Base-by-base conservation (phyloP, 2,888 invertebrate species). In the Erebia aethiops region DNA sequence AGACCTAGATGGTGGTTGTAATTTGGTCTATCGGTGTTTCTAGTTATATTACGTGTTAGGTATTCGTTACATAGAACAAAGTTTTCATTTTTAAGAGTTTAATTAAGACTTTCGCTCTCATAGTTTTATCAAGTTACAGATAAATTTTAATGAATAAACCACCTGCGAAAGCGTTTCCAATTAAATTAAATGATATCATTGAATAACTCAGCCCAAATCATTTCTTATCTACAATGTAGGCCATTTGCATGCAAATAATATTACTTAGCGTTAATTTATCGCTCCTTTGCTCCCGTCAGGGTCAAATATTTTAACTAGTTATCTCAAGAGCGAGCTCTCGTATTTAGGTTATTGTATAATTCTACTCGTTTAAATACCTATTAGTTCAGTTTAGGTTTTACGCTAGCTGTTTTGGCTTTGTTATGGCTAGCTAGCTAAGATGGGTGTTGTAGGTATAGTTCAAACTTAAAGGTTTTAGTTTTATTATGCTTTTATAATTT, bases 161-260 rank as follows among this genome's bases (percentile, higher is more conserved):
- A 67, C 43, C 57, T 67, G 58, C 46, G 49, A 67, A 43, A 58
- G 57, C 67, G 51, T 57, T 67, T 49, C 46, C 57, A 67, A 58
- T 58, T 67, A 58, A 67, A 67, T 67, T 67, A 58, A 58, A 67
- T 49, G 43, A 57, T 57, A 67, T 26, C 49, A 26, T 58, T 58
- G 46, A 67, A 67, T 60, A 67, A 67, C 67, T 60, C 60, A 61
- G 60, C 52, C 60, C 60, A 67, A 67, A 61, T 61, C 60, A 67
- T 61, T 51, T 67, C 61, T 67, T 67, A 67, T 67, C 75, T 76
- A 74, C 81, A 80, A 81, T 82, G 78, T 79, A 76, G 76, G 76
- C 77, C 78, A 87, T 87, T 86, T 84, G 80, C 81, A 86, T 86
- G 82, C 82, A 81, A 86, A 85, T 84, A 80, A 80, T 81, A 77